Conservation (phyloP, 2,113 vertebrate species). For the Rutilus rutilus region DNA sequence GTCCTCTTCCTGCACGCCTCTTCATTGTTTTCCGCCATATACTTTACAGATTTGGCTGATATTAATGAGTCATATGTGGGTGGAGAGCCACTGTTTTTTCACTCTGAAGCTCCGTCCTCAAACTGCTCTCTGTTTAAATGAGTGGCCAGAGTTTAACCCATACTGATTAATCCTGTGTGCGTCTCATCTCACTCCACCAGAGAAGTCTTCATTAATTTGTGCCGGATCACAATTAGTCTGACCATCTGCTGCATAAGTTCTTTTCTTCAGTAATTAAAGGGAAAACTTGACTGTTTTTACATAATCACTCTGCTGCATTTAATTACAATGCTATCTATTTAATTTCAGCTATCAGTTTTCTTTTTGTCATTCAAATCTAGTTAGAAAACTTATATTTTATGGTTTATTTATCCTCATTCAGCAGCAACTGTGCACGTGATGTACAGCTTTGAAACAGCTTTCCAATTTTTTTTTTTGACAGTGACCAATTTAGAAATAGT, state of each 20-base stretch:
- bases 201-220: conserved; percentile 12
- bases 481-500: background rate
- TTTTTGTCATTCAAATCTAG: background rate
- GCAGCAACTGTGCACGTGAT: background rate
- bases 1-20: conserved; percentile 30
- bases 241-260: conserved; percentile 19
- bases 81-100: conserved; percentile 35
- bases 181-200: conserved; percentile 21
- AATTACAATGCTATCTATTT: background rate
- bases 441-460: background rate
- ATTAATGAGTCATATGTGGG: conserved; percentile 50
- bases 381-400: background rate
- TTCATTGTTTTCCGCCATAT: conserved; percentile 6
- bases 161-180: conserved; percentile 16
- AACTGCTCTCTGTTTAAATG: conserved; percentile 31
- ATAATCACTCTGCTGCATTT: background rate
- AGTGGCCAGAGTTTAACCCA: background rate
- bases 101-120: conserved; percentile 1
- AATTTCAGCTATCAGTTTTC: background rate
- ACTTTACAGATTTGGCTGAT: conserved; percentile 47
- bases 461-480: background rate
- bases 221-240: conserved; percentile 10
- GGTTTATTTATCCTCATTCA: background rate
- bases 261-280: background rate
- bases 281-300: background rate